Base-by-base conservation (phyloP, 2,113 vertebrate species). In the Planiliza haematocheilus region DNA sequence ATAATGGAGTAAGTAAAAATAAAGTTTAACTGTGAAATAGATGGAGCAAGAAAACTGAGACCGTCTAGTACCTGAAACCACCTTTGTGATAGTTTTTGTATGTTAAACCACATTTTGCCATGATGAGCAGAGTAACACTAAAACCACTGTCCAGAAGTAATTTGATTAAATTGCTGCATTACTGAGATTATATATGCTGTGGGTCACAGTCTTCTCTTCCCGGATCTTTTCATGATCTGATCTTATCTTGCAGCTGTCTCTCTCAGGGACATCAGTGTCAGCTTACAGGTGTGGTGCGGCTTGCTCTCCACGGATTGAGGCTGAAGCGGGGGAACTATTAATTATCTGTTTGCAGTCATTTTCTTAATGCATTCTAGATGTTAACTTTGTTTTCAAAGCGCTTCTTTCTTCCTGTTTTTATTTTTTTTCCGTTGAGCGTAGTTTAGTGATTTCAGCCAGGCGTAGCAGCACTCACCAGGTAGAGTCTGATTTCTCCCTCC, bases 241-340 rank as follows among this genome's bases (percentile, higher is more conserved):
- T 60, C 37, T 80, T 61, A 77, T 77, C 72, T 58, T 49, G 10
- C 18, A 39, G 73, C 66, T 52, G n/a, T n/a, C 13, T 62, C 56
- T 68, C 60, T n/a, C 74, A 42, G 43, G 55, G 58, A 69, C 71
- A 48, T 43, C 1, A 37, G 81, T 80, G 51, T 88, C 82, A 2
- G 1, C 30, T 88, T 81, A 80, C 80, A 1, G 43, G 70, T 13
- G 39, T 16, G 38, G 18, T 51, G 6, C 13, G 10, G 20, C 24
- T 69, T 11, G 41, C 41, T 48, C 24, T 30, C 24, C 24, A 16
- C 18, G 0, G 21, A 38, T 16, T 36, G 48, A 30, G 24, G 5
- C 24, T 30, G 3, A 30, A 59, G 13, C 30, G 6, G 14, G 14
- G 4, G 17, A 36, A 37, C 11, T 11, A 4, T 45, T 42, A 0